Evolutionary conservation across 2,888 invertebrate species (phyloP), one percentile per base, ranked within the genome.

Genomic region (Nipponacmea schrenckii): DNA sequence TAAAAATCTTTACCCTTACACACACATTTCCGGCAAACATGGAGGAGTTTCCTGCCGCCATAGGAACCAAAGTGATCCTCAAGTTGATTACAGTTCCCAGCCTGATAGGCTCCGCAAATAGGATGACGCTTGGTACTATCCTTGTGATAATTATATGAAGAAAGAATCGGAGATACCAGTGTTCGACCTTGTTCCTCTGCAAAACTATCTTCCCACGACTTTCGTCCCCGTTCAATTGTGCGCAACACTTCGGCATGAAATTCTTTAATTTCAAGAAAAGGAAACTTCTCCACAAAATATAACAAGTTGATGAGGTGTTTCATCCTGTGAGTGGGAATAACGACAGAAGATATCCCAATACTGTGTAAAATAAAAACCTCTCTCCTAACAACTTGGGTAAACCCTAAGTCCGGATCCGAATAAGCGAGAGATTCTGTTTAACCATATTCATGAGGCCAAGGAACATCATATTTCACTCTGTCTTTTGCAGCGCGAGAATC

Each of bases 401-500:
- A 50, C 7, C 20, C 20, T 14, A 50, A 12, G 14, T 50, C 50
- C 1, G 14, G 14, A 20, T 50, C 50, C 8, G n/a, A n/a, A 20
- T 50, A 50, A 20, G n/a, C 50, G 14, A 50, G 14, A 17, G 50
- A 50, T 50, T 50, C 14, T 50, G 50, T 50, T 17, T 50, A 1
- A 14, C 50, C 50, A 50, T 15, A 50, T 50, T 50, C 50, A 50
- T 50, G 50, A n/a, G 50, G 50, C 50, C 50, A 50, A n/a, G 50
- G 50, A 17, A 50, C 50, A 50, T 50, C 50, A 50, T n/a, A 50
- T 50, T 50, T 50, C 17, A 50, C 50, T 20, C 50, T 17, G 20
- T 50, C 50, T 50, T 50, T 14, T 12, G 50, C 50, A n/a, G 3
- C 48, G 15, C 48, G 14, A 14, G 48, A 14, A 15, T 48, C 48